Evolutionary conservation across 2,797 vertebrate species (phyloP), one percentile per base, ranked within the genome.

Genomic region (Picus viridis): DNA sequence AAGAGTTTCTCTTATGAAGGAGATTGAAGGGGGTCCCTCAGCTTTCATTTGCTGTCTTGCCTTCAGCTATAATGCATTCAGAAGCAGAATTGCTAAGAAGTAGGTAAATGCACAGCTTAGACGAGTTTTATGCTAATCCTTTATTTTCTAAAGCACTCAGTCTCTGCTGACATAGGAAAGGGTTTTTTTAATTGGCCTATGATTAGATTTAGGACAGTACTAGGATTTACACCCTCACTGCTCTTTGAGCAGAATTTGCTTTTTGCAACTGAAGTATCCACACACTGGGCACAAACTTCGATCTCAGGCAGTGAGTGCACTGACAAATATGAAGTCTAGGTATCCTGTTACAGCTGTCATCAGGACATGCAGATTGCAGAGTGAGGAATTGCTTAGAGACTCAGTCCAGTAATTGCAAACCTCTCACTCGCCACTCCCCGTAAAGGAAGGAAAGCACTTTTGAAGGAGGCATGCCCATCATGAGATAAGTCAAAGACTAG

Each of bases 271-370:
- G 29, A 86, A 86, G 6, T 76, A 64, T 24, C 69, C 54, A 19
- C 43, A 49, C n/a, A 2, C 62, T 7, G 47, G 61, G 53, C 67
- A 75, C 74, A 34, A 90, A 71, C 72, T 71, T 30, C 65, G 29
- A 74, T 58, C 56, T 68, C 83, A 7, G 65, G 62, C 62, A 73
- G 79, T 64, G 43, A 73, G 79, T 64, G 43, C 82, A 68, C 69
- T 51, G 76, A 88, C 82, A 59, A 87, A 93, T 82, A 88, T 73
- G 86, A 95, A 76, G 81, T 75, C 73, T 62, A 43, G 43, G 70
- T 78, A 75, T 93, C 73, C 76, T 62, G 56, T 92, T 93, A 92
- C 87, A 74, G 88, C 93, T 92, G 80, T 93, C 80, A 94, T 82
- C 82, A 19, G 73, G 70, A 64, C 59, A 62, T 9, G 12, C 58